These are phyloP conservation scores for Tuta absoluta DNA, from an alignment of 2,888 invertebrate species.

Conservation along the genomic window DNA sequence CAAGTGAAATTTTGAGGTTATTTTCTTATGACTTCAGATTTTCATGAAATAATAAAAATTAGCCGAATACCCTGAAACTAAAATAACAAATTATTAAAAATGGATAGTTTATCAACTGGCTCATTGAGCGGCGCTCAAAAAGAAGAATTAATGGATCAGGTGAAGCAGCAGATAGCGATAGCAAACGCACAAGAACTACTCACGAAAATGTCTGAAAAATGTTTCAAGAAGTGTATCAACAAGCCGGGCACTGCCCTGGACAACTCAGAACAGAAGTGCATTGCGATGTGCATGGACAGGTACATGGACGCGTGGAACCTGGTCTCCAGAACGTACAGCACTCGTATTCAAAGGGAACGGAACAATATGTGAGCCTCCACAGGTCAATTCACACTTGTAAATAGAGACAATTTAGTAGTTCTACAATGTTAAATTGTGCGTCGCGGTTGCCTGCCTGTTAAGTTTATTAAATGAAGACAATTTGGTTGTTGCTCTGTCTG, in stretches of 20 bases:
- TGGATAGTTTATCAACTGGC: slow-evolving; percentile 82
- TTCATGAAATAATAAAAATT: slow-evolving; percentile 24
- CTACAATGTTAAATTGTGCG: slow-evolving; percentile 64
- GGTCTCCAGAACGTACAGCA: slow-evolving; percentile 93
- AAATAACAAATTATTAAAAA: slow-evolving; percentile 44
- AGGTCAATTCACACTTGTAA: slow-evolving; percentile 59
- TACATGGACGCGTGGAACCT: slow-evolving; percentile 98
- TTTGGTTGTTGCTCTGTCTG: slow-evolving; percentile 55
- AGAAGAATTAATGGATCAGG: slow-evolving; percentile 95
- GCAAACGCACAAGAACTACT: slow-evolving; percentile 96
- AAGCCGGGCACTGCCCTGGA: slow-evolving; percentile 95
- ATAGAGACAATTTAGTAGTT: slow-evolving; percentile 70
- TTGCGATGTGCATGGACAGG: slow-evolving; percentile 99
- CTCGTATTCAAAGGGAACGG: slow-evolving; percentile 91
- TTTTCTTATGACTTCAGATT: slow-evolving; percentile 37
- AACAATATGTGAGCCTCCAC: slow-evolving; percentile 76
- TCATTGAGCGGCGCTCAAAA: slow-evolving; percentile 86
- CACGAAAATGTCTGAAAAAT: slow-evolving; percentile 98
- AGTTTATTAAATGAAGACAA: slow-evolving; percentile 68
- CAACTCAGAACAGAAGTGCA: slow-evolving; percentile 96
- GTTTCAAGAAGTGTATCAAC: slow-evolving; percentile 95
- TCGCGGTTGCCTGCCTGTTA: slow-evolving; percentile 51
- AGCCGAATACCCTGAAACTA: slow-evolving; percentile 24
- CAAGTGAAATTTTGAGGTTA: slow-evolving; percentile 56
- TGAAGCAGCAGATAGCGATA: slow-evolving; percentile 96